These are phyloP conservation scores for Mus pahari DNA, from an alignment of 2,113 vertebrate species.

Conservation along the genomic window DNA sequence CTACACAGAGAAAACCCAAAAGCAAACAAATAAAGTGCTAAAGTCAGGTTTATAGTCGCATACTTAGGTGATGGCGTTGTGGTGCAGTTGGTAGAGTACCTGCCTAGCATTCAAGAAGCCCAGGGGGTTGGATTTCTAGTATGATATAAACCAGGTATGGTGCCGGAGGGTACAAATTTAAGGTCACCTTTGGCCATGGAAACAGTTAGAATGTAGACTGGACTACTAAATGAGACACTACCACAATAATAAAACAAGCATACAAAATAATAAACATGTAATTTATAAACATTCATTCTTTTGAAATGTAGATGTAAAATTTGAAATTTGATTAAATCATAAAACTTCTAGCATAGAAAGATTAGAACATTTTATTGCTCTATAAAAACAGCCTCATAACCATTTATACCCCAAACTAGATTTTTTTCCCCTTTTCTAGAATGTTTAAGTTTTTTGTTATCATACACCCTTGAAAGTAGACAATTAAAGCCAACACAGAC, in stretches of 20 bases:
- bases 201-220: no score
- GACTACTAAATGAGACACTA: neutral
- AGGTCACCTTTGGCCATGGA: neutral
- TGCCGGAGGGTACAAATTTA: neutral
- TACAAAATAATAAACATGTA: neutral
- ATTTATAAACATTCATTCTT: neutral
- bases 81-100: neutral
- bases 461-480: neutral
- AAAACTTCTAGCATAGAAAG: neutral
- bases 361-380: neutral
- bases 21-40: neutral
- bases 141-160: neutral
- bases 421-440: neutral
- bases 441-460: neutral
- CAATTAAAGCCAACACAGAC: neutral
- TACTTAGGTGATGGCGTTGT: neutral
- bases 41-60: neutral
- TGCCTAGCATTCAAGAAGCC: neutral
- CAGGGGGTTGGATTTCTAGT: neutral
- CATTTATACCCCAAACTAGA: neutral
- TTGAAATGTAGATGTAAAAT: neutral
- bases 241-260: neutral
- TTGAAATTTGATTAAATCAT: neutral
- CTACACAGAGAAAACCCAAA: neutral
- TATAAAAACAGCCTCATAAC: neutral